These are phyloP conservation scores for Parnassius mnemosyne DNA, from an alignment of 2,888 invertebrate species.

Conservation along the genomic window DNA sequence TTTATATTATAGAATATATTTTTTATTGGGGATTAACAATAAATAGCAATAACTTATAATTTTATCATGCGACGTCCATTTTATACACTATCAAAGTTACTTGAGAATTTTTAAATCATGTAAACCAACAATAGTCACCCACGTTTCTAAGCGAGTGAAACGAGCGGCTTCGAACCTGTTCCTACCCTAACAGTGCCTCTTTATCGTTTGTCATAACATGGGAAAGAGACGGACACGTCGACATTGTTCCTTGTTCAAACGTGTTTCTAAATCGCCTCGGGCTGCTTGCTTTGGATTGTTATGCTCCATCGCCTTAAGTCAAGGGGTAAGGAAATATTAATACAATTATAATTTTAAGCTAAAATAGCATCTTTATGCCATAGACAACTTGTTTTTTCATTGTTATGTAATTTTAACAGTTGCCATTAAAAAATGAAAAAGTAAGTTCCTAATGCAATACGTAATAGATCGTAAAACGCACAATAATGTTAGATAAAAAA, in stretches of 20 bases:
- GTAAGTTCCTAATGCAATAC: too few relatives aligned
- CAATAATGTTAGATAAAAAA: too few relatives aligned
- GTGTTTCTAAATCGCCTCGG: conserved; percentile 63
- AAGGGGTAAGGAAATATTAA: conserved; percentile 41
- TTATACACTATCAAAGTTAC: background rate
- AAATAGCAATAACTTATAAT: background rate
- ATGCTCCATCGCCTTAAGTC: conserved; percentile 62
- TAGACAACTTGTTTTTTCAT: conserved; percentile 1
- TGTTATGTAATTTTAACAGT: too few relatives aligned
- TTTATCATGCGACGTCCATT: background rate
- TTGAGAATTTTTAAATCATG: conserved; percentile 5
- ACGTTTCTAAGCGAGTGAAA: conserved; percentile 7
- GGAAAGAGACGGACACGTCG: conserved; percentile 12
- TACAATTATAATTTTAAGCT: conserved; percentile 15
- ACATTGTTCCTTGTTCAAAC: conserved; percentile 34
- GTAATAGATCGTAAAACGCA: too few relatives aligned
- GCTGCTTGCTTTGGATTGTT: conserved; percentile 68
- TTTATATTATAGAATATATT: too few relatives aligned
- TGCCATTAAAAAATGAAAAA: too few relatives aligned
- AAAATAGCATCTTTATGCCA: conserved; percentile 8
- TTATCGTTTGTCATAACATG: conserved; percentile 22
- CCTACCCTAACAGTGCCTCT: conserved; percentile 26
- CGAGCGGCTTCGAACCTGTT: conserved; percentile 26
- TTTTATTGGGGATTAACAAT: too few relatives aligned
- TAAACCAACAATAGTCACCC: conserved; percentile 13